Conservation (phyloP, 2,888 invertebrate genomes). For the Zelleria hepariella region DNA sequence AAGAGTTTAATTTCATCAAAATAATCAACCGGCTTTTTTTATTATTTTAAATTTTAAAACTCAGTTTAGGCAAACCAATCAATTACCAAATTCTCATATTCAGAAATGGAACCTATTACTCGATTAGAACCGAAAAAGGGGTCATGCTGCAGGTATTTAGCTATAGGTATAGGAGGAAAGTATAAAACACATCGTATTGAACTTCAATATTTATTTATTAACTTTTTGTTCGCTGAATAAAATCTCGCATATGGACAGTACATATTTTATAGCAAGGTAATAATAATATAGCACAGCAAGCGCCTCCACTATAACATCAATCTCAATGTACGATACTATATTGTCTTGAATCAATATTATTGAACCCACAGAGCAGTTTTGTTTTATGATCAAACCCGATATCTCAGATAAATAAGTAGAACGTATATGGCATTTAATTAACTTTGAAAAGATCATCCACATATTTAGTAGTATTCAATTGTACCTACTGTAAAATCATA, state of each 20-base stretch:
- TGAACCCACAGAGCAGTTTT: no score
- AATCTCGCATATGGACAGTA: constrained; percentile 6
- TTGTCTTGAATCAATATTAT: no score
- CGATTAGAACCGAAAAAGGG: no score
- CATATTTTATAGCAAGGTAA: background rate
- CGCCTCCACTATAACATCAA: background rate
- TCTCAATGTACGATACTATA: background rate
- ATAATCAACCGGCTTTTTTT: no score
- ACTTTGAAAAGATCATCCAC: background rate
- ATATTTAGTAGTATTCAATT: background rate
- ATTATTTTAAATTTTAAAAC: no score
- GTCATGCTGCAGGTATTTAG: no score
- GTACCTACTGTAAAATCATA: constrained; percentile 22
- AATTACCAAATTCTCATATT: no score
- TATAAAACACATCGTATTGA: background rate
- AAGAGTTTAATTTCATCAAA: no score
- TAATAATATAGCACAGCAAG: background rate
- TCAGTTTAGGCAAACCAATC: no score
- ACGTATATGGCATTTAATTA: constrained; percentile 5
- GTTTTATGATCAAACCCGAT: no score
- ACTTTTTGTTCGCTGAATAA: constrained; percentile 44
- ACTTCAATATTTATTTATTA: constrained; percentile 41
- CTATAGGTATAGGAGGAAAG: background rate
- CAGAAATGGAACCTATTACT: no score
- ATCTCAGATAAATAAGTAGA: background rate